Evolutionary conservation across 2,797 vertebrate species (phyloP).

Genomic region (Leuciscus waleckii): DNA sequence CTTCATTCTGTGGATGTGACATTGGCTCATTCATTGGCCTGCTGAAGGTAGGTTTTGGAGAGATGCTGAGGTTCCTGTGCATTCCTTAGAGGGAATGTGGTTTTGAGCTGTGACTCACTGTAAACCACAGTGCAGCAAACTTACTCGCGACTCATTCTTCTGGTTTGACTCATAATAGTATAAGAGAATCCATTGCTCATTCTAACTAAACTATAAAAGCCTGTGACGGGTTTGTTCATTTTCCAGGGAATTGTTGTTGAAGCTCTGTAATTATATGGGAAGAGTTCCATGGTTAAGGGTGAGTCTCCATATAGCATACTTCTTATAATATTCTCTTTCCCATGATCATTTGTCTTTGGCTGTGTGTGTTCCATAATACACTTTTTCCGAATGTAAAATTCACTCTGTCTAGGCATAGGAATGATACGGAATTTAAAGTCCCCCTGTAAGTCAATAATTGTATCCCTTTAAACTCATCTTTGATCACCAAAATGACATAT

Average conservation of each 20-base stretch:
- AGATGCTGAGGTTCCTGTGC: conserved; percentile 35
- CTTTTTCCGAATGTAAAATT: too few species aligned
- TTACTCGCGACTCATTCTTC: conserved; percentile 25
- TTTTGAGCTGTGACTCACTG: conserved; percentile 29
- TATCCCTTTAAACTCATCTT: too few species aligned
- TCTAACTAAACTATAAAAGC: conserved; percentile 34
- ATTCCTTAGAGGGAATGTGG: conserved; percentile 53
- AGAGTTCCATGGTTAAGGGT: background rate
- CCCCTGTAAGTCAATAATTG: too few species aligned
- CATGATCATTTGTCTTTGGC: background rate
- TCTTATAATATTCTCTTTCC: background rate
- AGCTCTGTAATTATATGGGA: conserved; percentile 6
- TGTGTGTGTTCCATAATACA: conserved; percentile 1
- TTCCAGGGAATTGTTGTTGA: conserved; percentile 17
- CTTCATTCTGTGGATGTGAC: background rate
- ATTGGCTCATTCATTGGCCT: background rate
- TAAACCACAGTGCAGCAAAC: conserved; percentile 36
- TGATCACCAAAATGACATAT: too few species aligned
- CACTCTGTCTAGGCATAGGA: background rate
- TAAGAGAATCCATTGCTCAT: conserved; percentile 13
- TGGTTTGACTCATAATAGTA: conserved; percentile 39
- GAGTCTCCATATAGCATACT: conserved; percentile 14
- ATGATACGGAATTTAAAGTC: too few species aligned
- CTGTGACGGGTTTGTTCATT: background rate
- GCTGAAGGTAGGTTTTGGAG: conserved; percentile 11